phyloP scores from a whole-genome alignment of 2,113 vertebrate species.

The Hippolais icterina region DNA sequence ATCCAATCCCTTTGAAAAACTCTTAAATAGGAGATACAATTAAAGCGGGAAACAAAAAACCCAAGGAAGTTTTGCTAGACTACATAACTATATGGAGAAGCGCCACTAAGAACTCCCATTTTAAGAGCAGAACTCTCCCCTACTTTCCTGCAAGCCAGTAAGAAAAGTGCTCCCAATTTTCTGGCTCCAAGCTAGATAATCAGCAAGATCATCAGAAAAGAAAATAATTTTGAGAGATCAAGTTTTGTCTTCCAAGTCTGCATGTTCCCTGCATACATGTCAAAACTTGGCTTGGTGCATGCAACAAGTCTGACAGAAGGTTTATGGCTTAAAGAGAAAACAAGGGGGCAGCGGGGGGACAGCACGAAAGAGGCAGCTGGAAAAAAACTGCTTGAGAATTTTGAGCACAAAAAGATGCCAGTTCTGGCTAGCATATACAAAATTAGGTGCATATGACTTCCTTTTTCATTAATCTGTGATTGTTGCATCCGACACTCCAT shows the following conservation, averaged over 20 bases:
- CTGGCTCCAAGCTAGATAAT: background rate
- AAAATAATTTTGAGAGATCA: background rate
- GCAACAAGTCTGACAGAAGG: background rate
- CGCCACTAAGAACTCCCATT: background rate
- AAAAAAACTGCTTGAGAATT: background rate
- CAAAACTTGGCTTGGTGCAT: background rate
- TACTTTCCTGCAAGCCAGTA: background rate
- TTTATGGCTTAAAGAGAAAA: background rate
- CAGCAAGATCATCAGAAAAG: background rate
- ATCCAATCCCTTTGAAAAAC: background rate
- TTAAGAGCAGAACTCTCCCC: background rate
- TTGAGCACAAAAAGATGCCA: background rate
- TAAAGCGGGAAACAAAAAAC: background rate
- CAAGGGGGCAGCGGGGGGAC: fast-evolving
- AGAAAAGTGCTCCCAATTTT: background rate
- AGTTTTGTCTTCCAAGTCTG: background rate
- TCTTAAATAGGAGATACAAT: background rate
- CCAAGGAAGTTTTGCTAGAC: background rate
- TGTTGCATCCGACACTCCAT: background rate
- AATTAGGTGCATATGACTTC: background rate
- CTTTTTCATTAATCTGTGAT: background rate
- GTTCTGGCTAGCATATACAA: background rate
- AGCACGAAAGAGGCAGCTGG: background rate
- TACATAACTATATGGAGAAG: background rate
- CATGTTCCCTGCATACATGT: background rate